Base-by-base conservation (phyloP, 1,140 invertebrate species). In the Drusus annulatus region DNA sequence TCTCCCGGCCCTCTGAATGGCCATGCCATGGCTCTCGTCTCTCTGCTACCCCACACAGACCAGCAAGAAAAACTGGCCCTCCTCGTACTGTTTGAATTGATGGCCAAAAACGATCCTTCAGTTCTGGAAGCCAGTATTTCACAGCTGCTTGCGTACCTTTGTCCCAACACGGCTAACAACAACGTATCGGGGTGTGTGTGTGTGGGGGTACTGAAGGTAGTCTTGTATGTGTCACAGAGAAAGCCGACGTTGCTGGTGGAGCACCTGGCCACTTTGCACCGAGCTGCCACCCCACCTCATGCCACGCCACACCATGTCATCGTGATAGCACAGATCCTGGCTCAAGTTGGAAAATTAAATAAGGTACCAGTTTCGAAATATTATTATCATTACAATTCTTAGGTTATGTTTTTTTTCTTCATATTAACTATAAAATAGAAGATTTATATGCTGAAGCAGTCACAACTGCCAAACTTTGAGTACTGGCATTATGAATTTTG, bases 1-100 rank as follows among this genome's bases (percentile, higher is more conserved):
- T 96, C 95, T 77, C 94, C 94, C 17, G 94, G 96, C 84, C 93
- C 95, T 1, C 92, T 98, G 54, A 93, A 96, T 80, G 95, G 95
- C 4, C 95, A 97, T 89, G 93, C 96, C 3, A 93, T 95, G 86
- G 93, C 94, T 21, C 88, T 98, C 25, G 94, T 97, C 0, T 93
- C 94, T 0, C 89, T 98, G 17, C 88, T 98, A 31, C 93, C 95
- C 1, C 93, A 93, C 83, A 96, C 95, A 87, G 95, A 97, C 86
- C 91, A 93, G 62, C 92, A 94, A 80, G 97, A 98, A 88, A 95
- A 95, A 87, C 91, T 95, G 81, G 95, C 95, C 10, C 88, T 98
- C 1, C 91, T 98, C 25, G 93, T 94, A 83, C 88, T 98, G 31
- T 96, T 96, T 86, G 92, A 93, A 51, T 90, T 95, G 73, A 95